Evolutionary conservation across 2,797 vertebrate genomes (phyloP).

Genomic region (Phoeniculus purpureus): DNA sequence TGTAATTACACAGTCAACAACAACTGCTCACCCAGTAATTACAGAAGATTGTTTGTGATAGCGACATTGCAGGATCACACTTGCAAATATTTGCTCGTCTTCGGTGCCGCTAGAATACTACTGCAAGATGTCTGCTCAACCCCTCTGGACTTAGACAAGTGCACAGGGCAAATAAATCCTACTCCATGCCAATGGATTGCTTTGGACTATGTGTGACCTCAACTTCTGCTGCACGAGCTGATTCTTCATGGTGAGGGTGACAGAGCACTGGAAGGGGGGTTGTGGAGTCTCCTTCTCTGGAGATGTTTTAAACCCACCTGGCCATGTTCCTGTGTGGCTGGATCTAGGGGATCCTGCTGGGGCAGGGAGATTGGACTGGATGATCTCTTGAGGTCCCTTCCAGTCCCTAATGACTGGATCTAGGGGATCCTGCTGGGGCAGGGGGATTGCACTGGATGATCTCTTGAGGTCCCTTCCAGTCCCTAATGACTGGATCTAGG

Average conservation of each 20-base stretch:
- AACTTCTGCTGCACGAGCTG: neutral
- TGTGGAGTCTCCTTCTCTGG: no score
- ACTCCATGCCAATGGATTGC: neutral
- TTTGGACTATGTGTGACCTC: neutral
- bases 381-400: no score
- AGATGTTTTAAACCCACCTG: no score
- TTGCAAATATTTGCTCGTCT: slow-evolving; percentile 63
- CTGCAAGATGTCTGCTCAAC: slow-evolving; percentile 9
- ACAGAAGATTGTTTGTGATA: slow-evolving; percentile 64
- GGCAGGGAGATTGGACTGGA: no score
- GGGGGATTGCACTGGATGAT: no score
- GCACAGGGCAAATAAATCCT: slow-evolving; percentile 19
- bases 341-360: no score
- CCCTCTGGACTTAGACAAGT: slow-evolving; percentile 33
- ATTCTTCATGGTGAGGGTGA: neutral
- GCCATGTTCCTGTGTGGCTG: no score
- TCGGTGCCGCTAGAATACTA: slow-evolving; percentile 18
- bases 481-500: no score
- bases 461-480: no score
- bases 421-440: no score
- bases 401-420: no score
- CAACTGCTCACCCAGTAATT: slow-evolving; percentile 55
- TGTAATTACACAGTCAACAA: slow-evolving; percentile 66
- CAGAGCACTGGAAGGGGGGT: no score
- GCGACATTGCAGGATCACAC: slow-evolving; percentile 45